These are phyloP conservation scores for Pogonocherus hispidulus DNA, from an alignment of 2,888 invertebrate species.

Conservation along the genomic window DNA sequence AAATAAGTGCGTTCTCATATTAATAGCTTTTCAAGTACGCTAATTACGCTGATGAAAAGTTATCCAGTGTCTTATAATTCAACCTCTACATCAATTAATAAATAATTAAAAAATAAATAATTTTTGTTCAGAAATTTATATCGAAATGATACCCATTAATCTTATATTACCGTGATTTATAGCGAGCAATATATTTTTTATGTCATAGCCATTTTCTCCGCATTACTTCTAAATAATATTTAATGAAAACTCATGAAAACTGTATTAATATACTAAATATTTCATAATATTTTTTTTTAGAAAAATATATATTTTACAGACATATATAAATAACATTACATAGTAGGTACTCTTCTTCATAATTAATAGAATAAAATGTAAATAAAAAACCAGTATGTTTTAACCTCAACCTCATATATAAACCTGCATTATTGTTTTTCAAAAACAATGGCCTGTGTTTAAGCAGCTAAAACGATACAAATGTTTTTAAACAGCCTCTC, in stretches of 20 bases:
- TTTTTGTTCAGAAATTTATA: slow-evolving; percentile 28
- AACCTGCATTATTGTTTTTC: too few relatives aligned
- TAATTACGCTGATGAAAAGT: slow-evolving; percentile 33
- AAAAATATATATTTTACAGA: too few relatives aligned
- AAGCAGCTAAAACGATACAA: too few relatives aligned
- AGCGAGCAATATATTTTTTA: slow-evolving; percentile 23
- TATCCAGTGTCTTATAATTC: slow-evolving; percentile 22
- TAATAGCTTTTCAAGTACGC: slow-evolving; percentile 30
- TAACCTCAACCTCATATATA: too few relatives aligned
- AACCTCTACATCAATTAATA: slow-evolving; percentile 21
- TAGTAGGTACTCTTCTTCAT: too few relatives aligned
- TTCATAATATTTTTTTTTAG: too few relatives aligned
- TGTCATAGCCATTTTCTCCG: slow-evolving; percentile 16
- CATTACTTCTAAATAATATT: slow-evolving; percentile 4
- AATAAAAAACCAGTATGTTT: too few relatives aligned
- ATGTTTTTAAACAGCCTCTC: too few relatives aligned
- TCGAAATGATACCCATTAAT: slow-evolving; percentile 25
- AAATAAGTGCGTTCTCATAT: slow-evolving; percentile 28
- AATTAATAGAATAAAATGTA: too few relatives aligned
- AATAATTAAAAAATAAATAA: slow-evolving; percentile 32
- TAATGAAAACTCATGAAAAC: slow-evolving; percentile 10
- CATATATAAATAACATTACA: too few relatives aligned
- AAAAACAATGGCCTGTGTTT: too few relatives aligned
- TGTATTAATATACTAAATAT: background rate
- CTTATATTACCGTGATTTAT: slow-evolving; percentile 27